Evolutionary conservation across 1,140 invertebrate genomes (phyloP).

Genomic region (Phthorimaea operculella): DNA sequence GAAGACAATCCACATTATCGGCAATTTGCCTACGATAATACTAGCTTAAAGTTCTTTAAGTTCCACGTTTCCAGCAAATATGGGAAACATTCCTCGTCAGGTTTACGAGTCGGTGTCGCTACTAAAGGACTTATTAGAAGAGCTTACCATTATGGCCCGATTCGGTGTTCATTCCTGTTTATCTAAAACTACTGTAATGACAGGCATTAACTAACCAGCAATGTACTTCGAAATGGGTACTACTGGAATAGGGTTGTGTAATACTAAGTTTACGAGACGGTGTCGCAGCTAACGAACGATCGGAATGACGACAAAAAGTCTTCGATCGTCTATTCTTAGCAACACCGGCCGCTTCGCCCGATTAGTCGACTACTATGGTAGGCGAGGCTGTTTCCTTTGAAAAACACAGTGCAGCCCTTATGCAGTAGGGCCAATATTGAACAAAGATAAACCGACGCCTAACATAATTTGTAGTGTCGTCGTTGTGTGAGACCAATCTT

Average conservation of each 20-base stretch:
- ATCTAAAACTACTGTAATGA: too few species aligned
- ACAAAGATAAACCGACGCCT: too few species aligned
- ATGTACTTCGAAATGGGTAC: too few species aligned
- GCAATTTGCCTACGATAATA: constrained; percentile 3
- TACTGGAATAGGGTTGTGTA: too few species aligned
- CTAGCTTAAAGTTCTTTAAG: neutral
- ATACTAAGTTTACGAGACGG: constrained; percentile 15
- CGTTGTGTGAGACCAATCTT: too few species aligned
- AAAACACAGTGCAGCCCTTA: neutral
- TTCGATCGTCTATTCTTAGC: constrained; percentile 35
- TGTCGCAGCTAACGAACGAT: constrained; percentile 25
- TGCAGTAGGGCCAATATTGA: too few species aligned
- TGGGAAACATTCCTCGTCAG: constrained; percentile 30
- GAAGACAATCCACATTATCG: constrained; percentile 3
- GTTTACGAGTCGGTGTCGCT: constrained; percentile 17
- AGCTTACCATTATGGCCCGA: too few species aligned
- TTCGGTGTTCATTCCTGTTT: too few species aligned
- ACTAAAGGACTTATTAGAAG: too few species aligned
- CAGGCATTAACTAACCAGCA: too few species aligned
- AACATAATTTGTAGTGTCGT: too few species aligned
- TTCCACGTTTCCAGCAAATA: constrained; percentile 26
- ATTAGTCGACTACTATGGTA: constrained; percentile 23
- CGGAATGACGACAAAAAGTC: constrained; percentile 40
- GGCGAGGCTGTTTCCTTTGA: constrained; percentile 12
- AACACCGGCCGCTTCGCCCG: constrained; percentile 20